Evolutionary conservation across 2,888 invertebrate species (phyloP), one percentile per base, ranked within the genome.

Genomic region (Drosophila mettleri): DNA sequence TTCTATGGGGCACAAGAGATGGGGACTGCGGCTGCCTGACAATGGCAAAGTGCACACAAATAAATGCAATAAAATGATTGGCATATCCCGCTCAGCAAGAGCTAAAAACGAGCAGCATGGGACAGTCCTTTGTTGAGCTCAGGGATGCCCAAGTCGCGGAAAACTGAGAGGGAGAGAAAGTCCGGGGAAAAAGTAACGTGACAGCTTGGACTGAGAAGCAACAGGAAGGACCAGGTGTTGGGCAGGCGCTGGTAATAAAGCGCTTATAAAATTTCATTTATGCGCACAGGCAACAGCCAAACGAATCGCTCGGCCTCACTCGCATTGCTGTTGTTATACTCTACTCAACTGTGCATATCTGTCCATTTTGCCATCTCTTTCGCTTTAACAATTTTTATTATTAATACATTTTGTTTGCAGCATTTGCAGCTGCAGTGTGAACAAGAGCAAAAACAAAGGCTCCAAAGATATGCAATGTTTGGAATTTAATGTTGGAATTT

Each of bases 211-310:
- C 12, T 18, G 38, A 34, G 27, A 16, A 39, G 65, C 29, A 53
- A 41, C 59, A 16, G 46, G 45, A 8, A 39, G 39, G 43, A 51
- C 39, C 83, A 83, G 82, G 83, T 82, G 83, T 75, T 73, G 80
- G 53, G 63, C 46, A 63, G 73, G 29, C 62, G 43, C 67, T 79
- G 86, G 86, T 84, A 88, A 87, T 86, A 87, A 86, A 86, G 86
- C 81, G 88, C 88, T 86, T 86, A 86, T 88, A 80, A 88, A 86
- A 86, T 86, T 86, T 81, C 84, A 86, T 88, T 86, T 88, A 88
- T 84, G 78, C 66, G 66, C 65, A 52, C 72, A 61, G 60, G 46
- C 80, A 71, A 60, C 53, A 64, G 60, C 51, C 64, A 53, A 55
- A 36, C 51, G 34, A 55, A 45, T 31, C 24, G 46, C 34, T 31